Base-by-base conservation (phyloP, 1,140 invertebrate genomes). In the Stenopsyche tienmushanensis region DNA sequence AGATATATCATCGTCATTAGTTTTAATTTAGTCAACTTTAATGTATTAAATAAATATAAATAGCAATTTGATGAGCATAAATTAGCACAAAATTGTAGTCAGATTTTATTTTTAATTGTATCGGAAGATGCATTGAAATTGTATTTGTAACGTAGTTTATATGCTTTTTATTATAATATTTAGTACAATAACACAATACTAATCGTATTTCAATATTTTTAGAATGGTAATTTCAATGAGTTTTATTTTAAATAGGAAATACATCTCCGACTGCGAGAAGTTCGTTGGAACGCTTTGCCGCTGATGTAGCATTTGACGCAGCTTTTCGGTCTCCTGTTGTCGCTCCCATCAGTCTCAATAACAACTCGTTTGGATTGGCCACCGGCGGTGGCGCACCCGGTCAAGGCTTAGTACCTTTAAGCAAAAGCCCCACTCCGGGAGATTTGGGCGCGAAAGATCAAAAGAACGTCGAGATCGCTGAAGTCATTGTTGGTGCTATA, bases 401-500 rank as follows among this genome's bases (percentile, higher is more conserved):
- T 64, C 85, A 86, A 74, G 82, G 84, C 73, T 89, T 89, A 78
- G 87, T 91, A 76, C 90, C 92, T 80, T 83, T 92, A 72, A 88
- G 87, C 83, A 93, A 93, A 83, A 91, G 89, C 80, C 91, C 91
- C 74, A 90, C 90, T 74, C 90, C 90, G 69, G 89, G 88, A 69
- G 89, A 90, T 80, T 75, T 84, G 57, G 82, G 83, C 71, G 83
- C 82, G 81, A 90, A 90, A 84, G 88, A 88, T 83, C 86, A 84
- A 76, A 92, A 92, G 79, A 93, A 94, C 84, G 88, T 94, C 75
- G 93, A 97, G 86, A 94, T 98, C 78, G 87, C 94, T 63, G 96
- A 92, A 84, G 86, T 90, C 81, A 96, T 98, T 81, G 94, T 98
- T 74, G 96, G 96, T 75, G 96, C 95, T 75, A 96, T 98, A 76